Evolutionary conservation across 2,797 vertebrate genomes (phyloP).

Genomic region (Eospalax fontanierii): DNA sequence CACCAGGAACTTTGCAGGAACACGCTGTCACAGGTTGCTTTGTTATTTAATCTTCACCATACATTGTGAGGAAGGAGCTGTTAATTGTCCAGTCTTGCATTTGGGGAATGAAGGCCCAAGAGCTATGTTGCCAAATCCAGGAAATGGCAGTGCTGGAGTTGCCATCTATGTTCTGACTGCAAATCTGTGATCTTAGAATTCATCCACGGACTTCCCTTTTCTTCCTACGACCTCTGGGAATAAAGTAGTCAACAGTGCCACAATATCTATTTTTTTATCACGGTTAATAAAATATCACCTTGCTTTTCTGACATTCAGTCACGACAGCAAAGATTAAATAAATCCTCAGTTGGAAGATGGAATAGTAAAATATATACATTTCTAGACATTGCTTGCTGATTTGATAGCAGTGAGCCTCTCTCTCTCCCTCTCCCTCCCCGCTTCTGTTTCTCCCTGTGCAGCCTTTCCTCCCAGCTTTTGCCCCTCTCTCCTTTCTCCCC

Average conservation of each 20-base stretch:
- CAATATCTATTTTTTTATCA: conserved; percentile 31
- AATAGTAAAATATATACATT: not conserved
- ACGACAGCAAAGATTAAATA: conserved; percentile 21
- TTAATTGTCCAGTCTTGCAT: not conserved
- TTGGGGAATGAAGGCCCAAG: not conserved
- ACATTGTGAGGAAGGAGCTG: not conserved
- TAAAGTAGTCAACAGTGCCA: not conserved
- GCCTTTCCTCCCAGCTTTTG: not conserved
- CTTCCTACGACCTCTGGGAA: conserved; percentile 13
- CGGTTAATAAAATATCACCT: not conserved
- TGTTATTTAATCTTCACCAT: conserved; percentile 47
- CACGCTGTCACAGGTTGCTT: not conserved
- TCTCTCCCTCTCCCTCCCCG: not conserved
- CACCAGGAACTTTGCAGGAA: conserved; percentile 15
- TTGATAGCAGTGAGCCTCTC: not conserved
- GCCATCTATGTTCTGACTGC: not conserved
- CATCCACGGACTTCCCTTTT: not conserved
- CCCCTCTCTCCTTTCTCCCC: not conserved
- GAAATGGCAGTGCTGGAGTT: not conserved
- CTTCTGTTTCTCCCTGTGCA: not conserved
- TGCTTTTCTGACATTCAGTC: conserved; percentile 27
- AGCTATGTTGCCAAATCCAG: conserved; percentile 17
- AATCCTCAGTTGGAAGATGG: conserved; percentile 48
- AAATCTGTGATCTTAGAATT: not conserved
- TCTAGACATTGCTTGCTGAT: not conserved